A percentile compares a stretch with the other conserved stretches of the same genome.
These are phyloP conservation scores for Brachionus manjavacas DNA, from an alignment of 1,140 invertebrate genomes.

Conservation along the genomic window DNA sequence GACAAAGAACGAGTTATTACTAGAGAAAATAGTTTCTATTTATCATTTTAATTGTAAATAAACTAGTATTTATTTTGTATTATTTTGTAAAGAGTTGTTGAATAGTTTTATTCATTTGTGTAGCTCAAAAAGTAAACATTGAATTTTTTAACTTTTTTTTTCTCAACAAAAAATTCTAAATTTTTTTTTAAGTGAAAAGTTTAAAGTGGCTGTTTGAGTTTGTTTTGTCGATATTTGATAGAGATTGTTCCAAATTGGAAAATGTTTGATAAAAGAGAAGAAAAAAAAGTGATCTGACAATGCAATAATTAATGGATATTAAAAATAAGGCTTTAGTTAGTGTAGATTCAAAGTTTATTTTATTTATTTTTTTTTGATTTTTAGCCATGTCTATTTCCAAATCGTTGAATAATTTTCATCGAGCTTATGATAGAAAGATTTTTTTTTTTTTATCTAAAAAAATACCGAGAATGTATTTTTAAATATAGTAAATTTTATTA, in stretches of 20 bases:
- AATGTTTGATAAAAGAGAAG: not conserved
- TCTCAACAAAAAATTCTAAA: too few relatives aligned
- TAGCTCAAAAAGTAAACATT: not conserved
- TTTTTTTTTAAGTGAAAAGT: too few relatives aligned
- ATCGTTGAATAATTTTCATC: not conserved
- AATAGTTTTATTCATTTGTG: not conserved
- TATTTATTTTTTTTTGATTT: not conserved
- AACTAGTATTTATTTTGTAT: not conserved
- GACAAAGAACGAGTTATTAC: not conserved
- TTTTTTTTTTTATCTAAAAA: not conserved
- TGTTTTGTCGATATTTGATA: not conserved
- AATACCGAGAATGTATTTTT: not conserved
- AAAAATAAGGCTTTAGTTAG: not conserved
- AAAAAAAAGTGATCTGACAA: not conserved
- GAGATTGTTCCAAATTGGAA: not conserved
- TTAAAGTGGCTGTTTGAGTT: not conserved
- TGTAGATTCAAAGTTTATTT: not conserved
- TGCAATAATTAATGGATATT: not conserved
- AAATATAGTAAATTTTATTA: not conserved
- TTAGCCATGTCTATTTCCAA: not conserved
- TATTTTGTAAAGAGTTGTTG: slow-evolving; percentile 5
- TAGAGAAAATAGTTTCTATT: not conserved
- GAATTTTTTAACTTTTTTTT: not conserved
- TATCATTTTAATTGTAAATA: not conserved
- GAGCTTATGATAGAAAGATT: not conserved